These are phyloP conservation scores for Tenthredo mesomela DNA, from an alignment of 2,888 invertebrate species.

Conservation along the genomic window DNA sequence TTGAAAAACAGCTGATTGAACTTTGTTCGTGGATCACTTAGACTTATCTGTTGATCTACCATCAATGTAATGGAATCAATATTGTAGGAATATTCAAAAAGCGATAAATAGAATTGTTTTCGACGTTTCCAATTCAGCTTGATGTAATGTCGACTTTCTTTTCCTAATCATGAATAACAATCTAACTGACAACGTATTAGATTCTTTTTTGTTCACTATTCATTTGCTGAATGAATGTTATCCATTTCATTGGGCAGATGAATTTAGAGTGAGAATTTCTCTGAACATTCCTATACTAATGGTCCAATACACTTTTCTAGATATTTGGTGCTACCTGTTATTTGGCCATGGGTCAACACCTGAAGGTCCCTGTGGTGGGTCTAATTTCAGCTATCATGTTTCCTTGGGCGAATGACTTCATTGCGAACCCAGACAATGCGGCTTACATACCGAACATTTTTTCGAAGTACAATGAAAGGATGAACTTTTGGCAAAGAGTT, in stretches of 20 bases:
- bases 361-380: constrained; percentile 63
- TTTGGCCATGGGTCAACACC: constrained; percentile 63
- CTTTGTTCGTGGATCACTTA: too few species aligned
- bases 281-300: neutral
- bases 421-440: constrained; percentile 61
- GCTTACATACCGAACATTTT: constrained; percentile 60
- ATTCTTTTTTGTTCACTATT: neutral
- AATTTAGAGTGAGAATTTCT: neutral
- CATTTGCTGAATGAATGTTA: neutral
- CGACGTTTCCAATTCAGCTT: neutral
- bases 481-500: constrained; percentile 63
- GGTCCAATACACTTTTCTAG: constrained; percentile 54
- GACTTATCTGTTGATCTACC: too few species aligned
- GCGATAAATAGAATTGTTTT: neutral
- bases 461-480: constrained; percentile 2
- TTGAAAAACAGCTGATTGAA: too few species aligned
- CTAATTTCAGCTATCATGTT: constrained; percentile 54
- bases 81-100: too few species aligned
- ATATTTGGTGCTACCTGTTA: constrained; percentile 63
- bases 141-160: too few species aligned
- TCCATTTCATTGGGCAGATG: neutral
- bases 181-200: neutral
- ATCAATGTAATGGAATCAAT: too few species aligned
- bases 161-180: too few species aligned
- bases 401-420: constrained; percentile 58